phyloP scores from a whole-genome alignment of 2,797 vertebrate genomes.

The Cichlasoma orientale region DNA sequence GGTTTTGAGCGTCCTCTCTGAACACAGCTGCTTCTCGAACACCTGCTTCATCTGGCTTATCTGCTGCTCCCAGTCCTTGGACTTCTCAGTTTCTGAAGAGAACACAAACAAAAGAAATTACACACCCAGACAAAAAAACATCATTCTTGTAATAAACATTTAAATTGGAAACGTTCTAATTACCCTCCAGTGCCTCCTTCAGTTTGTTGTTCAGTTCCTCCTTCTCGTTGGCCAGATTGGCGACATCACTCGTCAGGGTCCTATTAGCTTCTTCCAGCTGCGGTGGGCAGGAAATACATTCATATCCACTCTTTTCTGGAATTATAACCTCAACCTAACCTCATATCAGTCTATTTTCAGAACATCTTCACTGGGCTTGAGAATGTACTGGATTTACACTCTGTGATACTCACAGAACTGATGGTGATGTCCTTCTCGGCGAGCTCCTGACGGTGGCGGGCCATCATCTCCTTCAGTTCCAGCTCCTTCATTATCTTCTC shows the following conservation, averaged over 20 bases:
- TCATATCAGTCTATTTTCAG: neutral
- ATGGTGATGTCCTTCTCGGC: conserved; percentile 94
- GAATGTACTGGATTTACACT: neutral
- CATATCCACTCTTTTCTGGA: neutral
- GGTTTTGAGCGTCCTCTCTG: conserved; percentile 95
- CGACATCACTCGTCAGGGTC: conserved; percentile 94
- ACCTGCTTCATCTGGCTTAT: conserved; percentile 86
- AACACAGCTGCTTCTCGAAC: conserved; percentile 94
- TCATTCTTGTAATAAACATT: neutral
- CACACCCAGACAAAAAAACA: neutral
- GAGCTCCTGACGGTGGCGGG: conserved; percentile 93
- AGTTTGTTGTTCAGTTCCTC: conserved; percentile 96
- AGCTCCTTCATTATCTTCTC: conserved; percentile 99
- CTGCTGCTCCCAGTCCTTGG: conserved; percentile 90
- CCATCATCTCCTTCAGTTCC: conserved; percentile 99
- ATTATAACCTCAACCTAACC: neutral
- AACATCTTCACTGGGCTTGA: neutral
- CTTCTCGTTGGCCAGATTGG: conserved; percentile 95
- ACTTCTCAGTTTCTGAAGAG: conserved; percentile 83
- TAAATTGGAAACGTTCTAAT: neutral
- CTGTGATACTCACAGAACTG: conserved; percentile 80
- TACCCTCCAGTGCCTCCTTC: conserved; percentile 81
- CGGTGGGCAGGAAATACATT: conserved; percentile 16
- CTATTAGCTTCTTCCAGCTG: conserved; percentile 97
- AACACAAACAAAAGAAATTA: neutral